These are phyloP conservation scores for Deilephila elpenor DNA, from an alignment of 2,888 invertebrate genomes.

Conservation along the genomic window DNA sequence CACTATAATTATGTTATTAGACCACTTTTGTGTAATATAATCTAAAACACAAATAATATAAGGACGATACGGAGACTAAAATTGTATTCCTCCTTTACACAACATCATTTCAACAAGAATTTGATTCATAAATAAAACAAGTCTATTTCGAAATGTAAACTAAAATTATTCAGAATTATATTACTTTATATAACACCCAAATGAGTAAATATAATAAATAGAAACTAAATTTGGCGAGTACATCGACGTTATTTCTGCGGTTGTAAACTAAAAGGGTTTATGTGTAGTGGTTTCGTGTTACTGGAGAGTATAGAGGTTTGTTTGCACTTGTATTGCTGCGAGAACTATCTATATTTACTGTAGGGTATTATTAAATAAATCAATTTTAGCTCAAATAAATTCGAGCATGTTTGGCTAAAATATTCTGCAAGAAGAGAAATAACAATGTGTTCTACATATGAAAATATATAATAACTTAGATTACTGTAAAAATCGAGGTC, in stretches of 20 bases:
- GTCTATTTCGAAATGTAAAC: not conserved
- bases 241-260: not conserved
- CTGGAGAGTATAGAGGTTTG: not conserved
- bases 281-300: constrained; percentile 1
- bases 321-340: not conserved
- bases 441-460: too few species aligned
- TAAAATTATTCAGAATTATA: not conserved
- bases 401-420: too few species aligned
- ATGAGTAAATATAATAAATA: not conserved
- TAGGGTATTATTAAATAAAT: not conserved
- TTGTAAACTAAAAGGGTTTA: constrained; percentile 10
- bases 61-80: too few species aligned
- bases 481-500: too few species aligned
- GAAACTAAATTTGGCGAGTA: constrained; percentile 3
- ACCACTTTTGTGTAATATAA: too few species aligned
- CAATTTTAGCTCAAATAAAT: not conserved
- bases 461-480: too few species aligned
- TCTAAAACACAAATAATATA: too few species aligned
- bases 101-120: not conserved
- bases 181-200: not conserved
- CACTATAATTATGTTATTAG: too few species aligned
- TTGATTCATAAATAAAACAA: not conserved
- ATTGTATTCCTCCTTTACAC: not conserved
- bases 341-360: not conserved
- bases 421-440: too few species aligned